A percentile compares a stretch with the other conserved stretches of the same genome.
Conservation (phyloP, 2,888 invertebrate species). For the Pomacea canaliculata region DNA sequence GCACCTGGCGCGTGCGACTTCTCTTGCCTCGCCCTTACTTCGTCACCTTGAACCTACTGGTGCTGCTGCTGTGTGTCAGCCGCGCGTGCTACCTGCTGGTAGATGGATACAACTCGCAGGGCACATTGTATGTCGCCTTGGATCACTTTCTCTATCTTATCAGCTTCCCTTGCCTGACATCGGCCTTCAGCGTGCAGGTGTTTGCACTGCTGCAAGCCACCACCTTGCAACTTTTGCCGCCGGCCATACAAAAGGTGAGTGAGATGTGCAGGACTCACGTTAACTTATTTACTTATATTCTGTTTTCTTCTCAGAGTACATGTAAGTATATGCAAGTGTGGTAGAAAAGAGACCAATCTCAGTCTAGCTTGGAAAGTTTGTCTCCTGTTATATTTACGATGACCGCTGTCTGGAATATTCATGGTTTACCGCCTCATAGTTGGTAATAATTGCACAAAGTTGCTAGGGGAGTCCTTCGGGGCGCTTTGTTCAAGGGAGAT, state of each 20-base stretch:
- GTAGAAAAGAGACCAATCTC: too few species aligned
- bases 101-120: conserved; percentile 91
- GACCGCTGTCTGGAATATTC: too few species aligned
- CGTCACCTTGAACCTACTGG: conserved; percentile 83
- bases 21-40: conserved; percentile 90
- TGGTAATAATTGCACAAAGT: too few species aligned
- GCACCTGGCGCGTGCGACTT: conserved; percentile 88
- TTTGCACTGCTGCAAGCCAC: conserved; percentile 87
- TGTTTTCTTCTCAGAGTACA: too few species aligned
- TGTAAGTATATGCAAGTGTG: too few species aligned
- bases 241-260: conserved; percentile 78
- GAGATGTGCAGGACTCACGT: neutral
- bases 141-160: conserved; percentile 87
- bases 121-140: conserved; percentile 80
- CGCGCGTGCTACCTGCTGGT: conserved; percentile 87
- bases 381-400: too few species aligned
- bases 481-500: too few species aligned
- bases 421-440: too few species aligned
- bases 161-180: conserved; percentile 87
- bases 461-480: too few species aligned
- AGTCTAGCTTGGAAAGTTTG: too few species aligned
- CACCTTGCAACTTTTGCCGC: conserved; percentile 67
- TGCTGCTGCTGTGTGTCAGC: conserved; percentile 84
- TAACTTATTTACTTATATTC: too few species aligned
- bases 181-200: conserved; percentile 90